Evolutionary conservation across 53 echinoderm and acorn worm genomes (phyloP), one percentile per base, ranked within the genome.

Genomic region (Holothuria leucospilota): DNA sequence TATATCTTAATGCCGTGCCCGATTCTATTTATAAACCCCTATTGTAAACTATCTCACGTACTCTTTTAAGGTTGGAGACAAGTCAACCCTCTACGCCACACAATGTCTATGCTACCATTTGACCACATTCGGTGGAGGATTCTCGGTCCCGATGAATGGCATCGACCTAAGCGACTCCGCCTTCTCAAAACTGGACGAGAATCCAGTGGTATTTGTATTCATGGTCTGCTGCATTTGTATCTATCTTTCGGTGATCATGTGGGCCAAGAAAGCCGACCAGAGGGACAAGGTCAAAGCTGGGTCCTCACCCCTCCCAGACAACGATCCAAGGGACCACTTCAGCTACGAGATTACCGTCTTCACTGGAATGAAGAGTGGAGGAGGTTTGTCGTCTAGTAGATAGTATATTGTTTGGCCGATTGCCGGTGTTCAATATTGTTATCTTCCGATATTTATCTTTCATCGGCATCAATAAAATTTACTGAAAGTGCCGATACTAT

Each of bases 181-280:
- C 39, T 96, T 96, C 81, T 65, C 74, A 41, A 96, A 93, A 75
- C 93, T 96, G 16, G 92, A 91, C n/a, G 96, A 96, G 91, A 96
- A 96, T 59, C 96, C 96, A 1, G 90, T 96, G 12, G 96, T 96
- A 6, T 96, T 96, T 75, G 88, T 85, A 29, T 96, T 96, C 85
- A 91, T 93, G 91, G 87, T 87, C 29, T 84, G 73, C 51, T 91
- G 91, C 63, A 86, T 93, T 29, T 72, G 91, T 13, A 51, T 96
- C 29, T 96, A 96, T 69, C 53, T 91, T 26, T 86, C 90, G 20
- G 71, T 93, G 25, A 39, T 93, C n/a, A 59, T 96, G 24, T 96
- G 96, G 96, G 93, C 96, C 0, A 84, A 87, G 41, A 96, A 96
- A 85, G 91, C 89, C 11, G 96, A 96, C 80, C 91, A 96, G 77